A percentile compares a stretch with the other conserved stretches of the same genome.
phyloP scores from a whole-genome alignment of 1,140 invertebrate genomes.

The Sycophila sp. region DNA sequence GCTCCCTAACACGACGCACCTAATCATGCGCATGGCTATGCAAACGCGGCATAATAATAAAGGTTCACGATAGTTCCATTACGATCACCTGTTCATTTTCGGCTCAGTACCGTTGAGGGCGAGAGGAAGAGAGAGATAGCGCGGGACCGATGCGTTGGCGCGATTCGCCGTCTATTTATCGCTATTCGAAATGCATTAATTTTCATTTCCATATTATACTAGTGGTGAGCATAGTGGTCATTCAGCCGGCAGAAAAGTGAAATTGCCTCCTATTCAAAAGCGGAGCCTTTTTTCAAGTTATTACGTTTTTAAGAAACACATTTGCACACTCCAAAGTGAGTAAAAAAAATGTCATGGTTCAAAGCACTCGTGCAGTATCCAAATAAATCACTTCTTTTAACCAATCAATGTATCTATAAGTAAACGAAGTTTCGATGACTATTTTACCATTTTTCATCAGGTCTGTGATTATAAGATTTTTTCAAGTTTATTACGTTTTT shows the following conservation, averaged over 20 bases:
- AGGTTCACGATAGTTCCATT: slow-evolving; percentile 51
- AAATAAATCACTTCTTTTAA: no score
- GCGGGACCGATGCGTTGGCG: slow-evolving; percentile 47
- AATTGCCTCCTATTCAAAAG: background rate
- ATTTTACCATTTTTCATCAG: no score
- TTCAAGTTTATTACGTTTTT: no score
- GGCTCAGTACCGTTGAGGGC: background rate
- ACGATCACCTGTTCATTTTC: slow-evolving; percentile 60
- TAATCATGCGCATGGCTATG: slow-evolving; percentile 15
- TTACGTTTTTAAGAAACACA: background rate
- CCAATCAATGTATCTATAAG: no score
- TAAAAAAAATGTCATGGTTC: no score
- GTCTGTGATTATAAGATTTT: no score
- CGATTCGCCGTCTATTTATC: slow-evolving; percentile 63
- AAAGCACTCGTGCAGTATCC: no score
- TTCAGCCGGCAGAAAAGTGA: background rate
- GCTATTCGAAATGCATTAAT: slow-evolving; percentile 68
- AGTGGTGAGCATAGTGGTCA: no score
- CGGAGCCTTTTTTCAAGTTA: background rate
- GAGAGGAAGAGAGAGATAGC: slow-evolving; percentile 11
- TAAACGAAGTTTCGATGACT: no score
- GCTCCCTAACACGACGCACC: slow-evolving; percentile 2
- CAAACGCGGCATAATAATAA: slow-evolving; percentile 48
- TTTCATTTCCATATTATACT: slow-evolving; percentile 66
- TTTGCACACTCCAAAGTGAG: no score